These are phyloP conservation scores for Chlorops oryzae DNA, from an alignment of 1,140 invertebrate genomes.

Conservation along the genomic window DNA sequence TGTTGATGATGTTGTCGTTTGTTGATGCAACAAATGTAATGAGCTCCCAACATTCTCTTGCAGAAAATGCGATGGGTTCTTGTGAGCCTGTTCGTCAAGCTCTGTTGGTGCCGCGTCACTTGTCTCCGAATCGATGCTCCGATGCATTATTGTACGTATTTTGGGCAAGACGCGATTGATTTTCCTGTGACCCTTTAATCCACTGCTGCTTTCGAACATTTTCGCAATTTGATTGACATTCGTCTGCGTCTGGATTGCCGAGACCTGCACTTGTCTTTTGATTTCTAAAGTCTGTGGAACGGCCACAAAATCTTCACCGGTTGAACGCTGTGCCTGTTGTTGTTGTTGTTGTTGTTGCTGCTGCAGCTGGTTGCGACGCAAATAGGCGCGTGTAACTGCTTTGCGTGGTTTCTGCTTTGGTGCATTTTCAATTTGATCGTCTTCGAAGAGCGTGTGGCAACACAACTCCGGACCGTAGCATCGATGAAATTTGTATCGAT, in stretches of 20 bases:
- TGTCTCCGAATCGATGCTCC: constrained; percentile 2
- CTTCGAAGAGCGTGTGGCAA: constrained; percentile 22
- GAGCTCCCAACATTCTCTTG: constrained; percentile 38
- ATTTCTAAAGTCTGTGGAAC: constrained; percentile 8
- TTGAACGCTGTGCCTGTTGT: background rate
- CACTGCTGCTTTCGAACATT: constrained; percentile 36
- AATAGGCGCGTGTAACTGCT: constrained; percentile 38
- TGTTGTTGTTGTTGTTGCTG: constrained; percentile 5
- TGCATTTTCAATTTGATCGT: constrained; percentile 21
- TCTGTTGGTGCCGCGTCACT: background rate
- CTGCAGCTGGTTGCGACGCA: constrained; percentile 25
- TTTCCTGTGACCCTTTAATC: constrained; percentile 15
- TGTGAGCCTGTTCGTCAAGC: background rate
- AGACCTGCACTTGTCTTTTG: constrained; percentile 1
- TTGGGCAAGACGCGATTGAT: constrained; percentile 35
- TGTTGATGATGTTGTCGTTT: background rate
- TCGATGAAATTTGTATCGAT: constrained; percentile 34
- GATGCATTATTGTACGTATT: constrained; percentile 23
- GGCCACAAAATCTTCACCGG: too few species aligned
- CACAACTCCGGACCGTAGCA: constrained; percentile 41
- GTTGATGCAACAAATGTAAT: constrained; percentile 33
- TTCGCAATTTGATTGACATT: constrained; percentile 42
- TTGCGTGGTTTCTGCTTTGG: constrained; percentile 35
- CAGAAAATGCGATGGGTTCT: constrained; percentile 20
- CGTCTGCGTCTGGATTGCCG: constrained; percentile 22